These are phyloP conservation scores for Willisornis vidua DNA, from an alignment of 2,113 vertebrate genomes.

Conservation along the genomic window DNA sequence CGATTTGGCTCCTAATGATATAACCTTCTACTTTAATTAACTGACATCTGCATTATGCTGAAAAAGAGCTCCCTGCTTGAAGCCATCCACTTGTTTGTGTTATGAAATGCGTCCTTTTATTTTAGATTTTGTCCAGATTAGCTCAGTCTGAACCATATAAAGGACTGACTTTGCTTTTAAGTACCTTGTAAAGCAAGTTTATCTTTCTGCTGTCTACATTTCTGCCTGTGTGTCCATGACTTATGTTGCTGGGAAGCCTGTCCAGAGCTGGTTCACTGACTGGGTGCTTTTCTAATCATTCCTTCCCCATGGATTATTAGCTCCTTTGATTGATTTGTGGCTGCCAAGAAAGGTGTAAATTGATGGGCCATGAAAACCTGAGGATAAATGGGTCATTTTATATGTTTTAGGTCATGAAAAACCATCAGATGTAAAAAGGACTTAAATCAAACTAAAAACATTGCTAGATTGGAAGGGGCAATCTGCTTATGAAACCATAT, in stretches of 20 bases:
- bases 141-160: background rate
- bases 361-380: background rate
- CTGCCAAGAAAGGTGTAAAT: background rate
- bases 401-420: background rate
- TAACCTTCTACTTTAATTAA: constrained; percentile 82
- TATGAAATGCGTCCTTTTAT: constrained; percentile 34
- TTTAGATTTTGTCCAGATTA: background rate
- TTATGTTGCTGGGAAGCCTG: background rate
- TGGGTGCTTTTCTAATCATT: background rate
- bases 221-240: background rate
- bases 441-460: background rate
- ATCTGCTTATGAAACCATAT: background rate
- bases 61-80: constrained; percentile 19
- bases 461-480: background rate
- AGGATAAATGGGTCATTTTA: background rate
- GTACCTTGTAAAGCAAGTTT: background rate
- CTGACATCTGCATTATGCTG: constrained; percentile 74
- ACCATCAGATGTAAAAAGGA: background rate
- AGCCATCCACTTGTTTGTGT: constrained; percentile 46
- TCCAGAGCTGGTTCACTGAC: background rate
- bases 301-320: background rate
- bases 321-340: background rate
- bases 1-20: constrained; percentile 77
- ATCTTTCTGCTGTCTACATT: background rate
- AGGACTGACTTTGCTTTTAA: background rate